These are phyloP conservation scores for Batillaria attramentaria DNA, from an alignment of 1,140 invertebrate species.

Conservation along the genomic window DNA sequence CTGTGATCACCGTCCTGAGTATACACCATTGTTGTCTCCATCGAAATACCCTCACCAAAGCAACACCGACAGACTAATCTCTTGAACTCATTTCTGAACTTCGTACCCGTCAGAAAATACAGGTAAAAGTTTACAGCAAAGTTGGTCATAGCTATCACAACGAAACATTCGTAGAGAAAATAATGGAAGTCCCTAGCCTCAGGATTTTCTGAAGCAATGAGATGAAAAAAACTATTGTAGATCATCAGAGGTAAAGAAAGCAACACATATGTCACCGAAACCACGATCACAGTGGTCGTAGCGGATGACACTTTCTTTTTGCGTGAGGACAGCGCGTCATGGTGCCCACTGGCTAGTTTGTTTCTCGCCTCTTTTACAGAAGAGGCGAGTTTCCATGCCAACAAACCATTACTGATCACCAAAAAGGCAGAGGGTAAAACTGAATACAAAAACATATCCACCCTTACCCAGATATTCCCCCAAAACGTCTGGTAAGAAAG, in stretches of 20 bases:
- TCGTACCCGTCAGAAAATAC: conserved; percentile 2
- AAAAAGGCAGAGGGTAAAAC: neutral
- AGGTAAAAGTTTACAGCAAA: conserved; percentile 17
- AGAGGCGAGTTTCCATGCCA: neutral
- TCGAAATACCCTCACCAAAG: too few relatives aligned
- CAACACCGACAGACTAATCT: neutral
- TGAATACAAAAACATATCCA: conserved; percentile 7
- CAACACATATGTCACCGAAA: conserved; percentile 3
- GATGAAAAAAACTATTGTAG: neutral
- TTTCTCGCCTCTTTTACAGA: neutral
- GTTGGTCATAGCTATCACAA: neutral
- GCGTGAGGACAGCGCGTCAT: neutral
- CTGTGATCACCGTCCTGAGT: too few relatives aligned
- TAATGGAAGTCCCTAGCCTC: neutral
- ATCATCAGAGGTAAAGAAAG: neutral
- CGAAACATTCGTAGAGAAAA: neutral
- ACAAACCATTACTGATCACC: neutral
- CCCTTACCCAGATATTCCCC: neutral
- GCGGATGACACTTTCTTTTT: neutral
- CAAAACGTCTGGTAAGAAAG: neutral
- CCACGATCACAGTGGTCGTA: neutral
- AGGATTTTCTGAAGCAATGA: neutral
- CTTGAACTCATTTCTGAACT: neutral
- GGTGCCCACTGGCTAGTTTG: neutral
- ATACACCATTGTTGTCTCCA: too few relatives aligned